Conservation (phyloP, 2,113 vertebrate genomes). For the Ptilorrhoa leucosticta region DNA sequence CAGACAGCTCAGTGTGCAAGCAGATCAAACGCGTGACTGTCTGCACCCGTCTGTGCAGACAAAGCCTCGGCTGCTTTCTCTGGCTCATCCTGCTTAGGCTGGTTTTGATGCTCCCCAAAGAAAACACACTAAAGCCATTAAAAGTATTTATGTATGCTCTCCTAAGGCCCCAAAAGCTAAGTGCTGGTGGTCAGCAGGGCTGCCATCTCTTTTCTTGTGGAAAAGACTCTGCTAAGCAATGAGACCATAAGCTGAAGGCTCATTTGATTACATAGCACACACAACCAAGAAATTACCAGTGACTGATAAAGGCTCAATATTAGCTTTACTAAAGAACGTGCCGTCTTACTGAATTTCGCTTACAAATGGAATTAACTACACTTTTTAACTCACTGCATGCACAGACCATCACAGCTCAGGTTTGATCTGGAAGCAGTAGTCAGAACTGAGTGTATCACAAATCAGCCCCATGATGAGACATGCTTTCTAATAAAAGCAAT, state of each 20-base stretch:
- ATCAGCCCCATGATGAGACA: neutral
- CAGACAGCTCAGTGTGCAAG: slow-evolving; percentile 39
- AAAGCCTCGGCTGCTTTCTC: slow-evolving; percentile 15
- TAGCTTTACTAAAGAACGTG: neutral
- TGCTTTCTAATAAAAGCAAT: neutral
- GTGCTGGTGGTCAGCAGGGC: slow-evolving; percentile 8
- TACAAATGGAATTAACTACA: neutral
- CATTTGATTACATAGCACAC: rapidly evolving
- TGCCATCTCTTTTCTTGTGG: neutral
- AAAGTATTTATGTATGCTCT: neutral
- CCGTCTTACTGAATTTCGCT: neutral
- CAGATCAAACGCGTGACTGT: slow-evolving; percentile 29
- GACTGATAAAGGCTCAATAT: neutral
- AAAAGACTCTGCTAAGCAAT: neutral
- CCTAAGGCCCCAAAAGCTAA: neutral
- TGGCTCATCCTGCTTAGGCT: slow-evolving; percentile 36
- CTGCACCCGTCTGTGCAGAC: neutral
- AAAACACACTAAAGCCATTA: slow-evolving; percentile 39
- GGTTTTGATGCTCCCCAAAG: slow-evolving; percentile 22
- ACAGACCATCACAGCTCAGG: neutral
- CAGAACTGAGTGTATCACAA: neutral
- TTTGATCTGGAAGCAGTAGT: neutral
- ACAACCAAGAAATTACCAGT: neutral
- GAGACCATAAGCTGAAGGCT: neutral
- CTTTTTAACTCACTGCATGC: neutral